phyloP scores from a whole-genome alignment of 1,140 invertebrate genomes.

The Dreissena polymorpha region DNA sequence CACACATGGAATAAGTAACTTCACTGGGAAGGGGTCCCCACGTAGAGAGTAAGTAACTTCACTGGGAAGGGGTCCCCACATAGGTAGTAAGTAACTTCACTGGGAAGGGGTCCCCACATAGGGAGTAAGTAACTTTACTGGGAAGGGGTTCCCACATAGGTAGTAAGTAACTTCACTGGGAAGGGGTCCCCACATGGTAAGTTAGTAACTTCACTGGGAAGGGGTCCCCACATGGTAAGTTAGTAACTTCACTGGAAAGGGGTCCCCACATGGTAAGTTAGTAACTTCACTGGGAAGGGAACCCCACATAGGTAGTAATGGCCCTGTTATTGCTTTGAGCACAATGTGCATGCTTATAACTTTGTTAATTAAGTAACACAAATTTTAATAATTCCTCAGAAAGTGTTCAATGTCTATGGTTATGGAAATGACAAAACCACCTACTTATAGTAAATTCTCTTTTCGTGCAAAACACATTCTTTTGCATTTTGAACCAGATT shows the following conservation, averaged over 20 bases:
- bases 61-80: background rate
- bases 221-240: background rate
- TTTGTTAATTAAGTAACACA: too few relatives aligned
- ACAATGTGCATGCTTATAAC: too few relatives aligned
- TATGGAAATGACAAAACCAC: too few relatives aligned
- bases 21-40: background rate
- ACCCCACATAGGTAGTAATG: background rate
- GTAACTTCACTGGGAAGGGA: background rate
- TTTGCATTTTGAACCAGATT: too few relatives aligned
- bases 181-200: background rate
- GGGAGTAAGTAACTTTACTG: background rate
- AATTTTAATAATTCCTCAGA: too few relatives aligned
- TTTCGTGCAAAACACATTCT: too few relatives aligned
- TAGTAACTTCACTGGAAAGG: background rate
- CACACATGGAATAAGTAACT: background rate
- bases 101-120: background rate
- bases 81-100: background rate
- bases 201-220: background rate
- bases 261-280: background rate
- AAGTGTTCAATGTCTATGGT: too few relatives aligned
- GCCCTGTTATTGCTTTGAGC: too few relatives aligned
- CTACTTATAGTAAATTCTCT: too few relatives aligned
- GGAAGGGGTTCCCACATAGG: background rate
- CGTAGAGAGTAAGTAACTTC: background rate
- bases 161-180: background rate